phyloP scores from a whole-genome alignment of 2,888 invertebrate species.

The Xylota segnis region DNA sequence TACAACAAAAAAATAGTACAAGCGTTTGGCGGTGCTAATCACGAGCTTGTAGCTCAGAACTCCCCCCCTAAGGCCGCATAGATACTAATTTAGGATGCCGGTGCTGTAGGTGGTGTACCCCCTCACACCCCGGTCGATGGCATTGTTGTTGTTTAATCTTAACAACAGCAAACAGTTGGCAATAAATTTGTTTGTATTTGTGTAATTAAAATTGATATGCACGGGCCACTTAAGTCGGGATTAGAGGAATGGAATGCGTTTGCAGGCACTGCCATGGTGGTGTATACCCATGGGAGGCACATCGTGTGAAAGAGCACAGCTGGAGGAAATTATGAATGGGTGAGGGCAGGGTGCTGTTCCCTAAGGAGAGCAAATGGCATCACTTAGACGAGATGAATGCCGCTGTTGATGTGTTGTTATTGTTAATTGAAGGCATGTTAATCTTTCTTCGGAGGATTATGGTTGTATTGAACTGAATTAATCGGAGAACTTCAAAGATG shows the following conservation, averaged over 20 bases:
- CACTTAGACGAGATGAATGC: constrained; percentile 4
- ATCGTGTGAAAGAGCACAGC: constrained; percentile 25
- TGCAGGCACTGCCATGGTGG: not conserved
- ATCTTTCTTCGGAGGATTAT: constrained; percentile 16
- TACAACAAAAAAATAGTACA: constrained; percentile 5
- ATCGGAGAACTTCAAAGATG: constrained; percentile 61
- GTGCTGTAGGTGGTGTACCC: not conserved
- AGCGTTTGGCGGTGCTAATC: not conserved
- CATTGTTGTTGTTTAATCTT: constrained; percentile 9
- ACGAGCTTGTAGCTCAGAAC: not conserved
- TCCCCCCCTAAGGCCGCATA: not conserved
- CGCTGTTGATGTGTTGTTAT: constrained; percentile 7
- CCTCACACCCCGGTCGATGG: not conserved
- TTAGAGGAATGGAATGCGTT: constrained; percentile 18
- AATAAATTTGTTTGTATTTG: constrained; percentile 19
- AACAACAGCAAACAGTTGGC: constrained; percentile 17
- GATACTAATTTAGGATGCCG: constrained; percentile 31
- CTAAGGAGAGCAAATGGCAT: constrained; percentile 16
- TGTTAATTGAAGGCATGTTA: constrained; percentile 51
- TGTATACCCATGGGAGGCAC: constrained; percentile 14
- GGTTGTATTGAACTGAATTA: constrained; percentile 47
- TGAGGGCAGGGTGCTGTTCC: constrained; percentile 1
- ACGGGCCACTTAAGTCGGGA: constrained; percentile 35
- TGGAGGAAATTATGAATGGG: constrained; percentile 20
- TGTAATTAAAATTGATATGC: constrained; percentile 53